phyloP scores from a whole-genome alignment of 2,797 vertebrate genomes.

The Miichthys miiuy region DNA sequence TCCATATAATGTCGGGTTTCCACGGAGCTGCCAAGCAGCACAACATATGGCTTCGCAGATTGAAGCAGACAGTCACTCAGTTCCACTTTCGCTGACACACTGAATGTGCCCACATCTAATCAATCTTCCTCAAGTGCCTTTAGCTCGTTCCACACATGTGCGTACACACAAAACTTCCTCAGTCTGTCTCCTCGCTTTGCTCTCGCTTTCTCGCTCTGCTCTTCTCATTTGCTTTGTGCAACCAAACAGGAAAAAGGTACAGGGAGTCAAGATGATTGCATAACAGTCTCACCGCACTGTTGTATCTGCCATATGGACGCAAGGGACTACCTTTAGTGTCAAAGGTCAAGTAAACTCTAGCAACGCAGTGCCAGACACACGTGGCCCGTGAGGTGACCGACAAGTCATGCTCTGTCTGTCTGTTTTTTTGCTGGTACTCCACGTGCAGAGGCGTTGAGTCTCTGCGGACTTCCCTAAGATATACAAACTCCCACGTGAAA shows the following conservation, averaged over 20 bases:
- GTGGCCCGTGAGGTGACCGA: slow-evolving; percentile 38
- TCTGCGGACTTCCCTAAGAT: slow-evolving; percentile 45
- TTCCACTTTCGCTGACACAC: slow-evolving; percentile 62
- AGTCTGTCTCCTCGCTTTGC: slow-evolving; percentile 34
- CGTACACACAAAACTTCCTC: slow-evolving; percentile 32
- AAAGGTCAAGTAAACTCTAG: slow-evolving; percentile 74
- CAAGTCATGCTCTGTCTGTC: slow-evolving; percentile 27
- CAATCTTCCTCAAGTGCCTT: slow-evolving; percentile 48
- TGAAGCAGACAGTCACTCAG: slow-evolving; percentile 63
- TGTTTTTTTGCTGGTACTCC: slow-evolving; percentile 31
- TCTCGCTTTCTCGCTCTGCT: slow-evolving; percentile 59
- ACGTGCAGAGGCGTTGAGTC: slow-evolving; percentile 35
- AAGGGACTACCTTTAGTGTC: slow-evolving; percentile 53
- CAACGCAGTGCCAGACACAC: slow-evolving; percentile 46
- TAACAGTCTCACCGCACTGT: slow-evolving; percentile 56
- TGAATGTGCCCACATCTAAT: slow-evolving; percentile 61
- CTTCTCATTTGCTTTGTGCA: slow-evolving; percentile 54
- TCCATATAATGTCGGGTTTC: slow-evolving; percentile 41
- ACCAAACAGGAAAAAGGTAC: slow-evolving; percentile 39
- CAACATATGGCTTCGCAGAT: slow-evolving; percentile 60
- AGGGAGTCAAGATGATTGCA: slow-evolving; percentile 44
- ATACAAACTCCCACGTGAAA: slow-evolving; percentile 55
- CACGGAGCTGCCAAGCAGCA: slow-evolving; percentile 26
- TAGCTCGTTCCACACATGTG: slow-evolving; percentile 31
- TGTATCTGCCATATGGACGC: slow-evolving; percentile 58